Evolutionary conservation across 2,888 invertebrate species (phyloP).

Genomic region (Altica lythri): DNA sequence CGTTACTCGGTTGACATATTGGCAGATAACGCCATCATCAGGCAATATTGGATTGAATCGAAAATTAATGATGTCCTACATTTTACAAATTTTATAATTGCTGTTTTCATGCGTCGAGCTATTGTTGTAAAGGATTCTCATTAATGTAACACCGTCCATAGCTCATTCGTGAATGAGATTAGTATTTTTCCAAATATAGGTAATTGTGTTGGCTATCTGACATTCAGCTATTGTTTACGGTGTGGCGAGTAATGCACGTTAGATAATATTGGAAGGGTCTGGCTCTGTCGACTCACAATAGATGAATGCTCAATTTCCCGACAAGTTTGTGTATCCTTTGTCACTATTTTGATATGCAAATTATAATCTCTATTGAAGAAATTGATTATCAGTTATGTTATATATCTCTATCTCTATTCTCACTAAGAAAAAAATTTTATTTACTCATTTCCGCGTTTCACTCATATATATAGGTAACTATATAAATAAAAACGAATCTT

Average conservation of each 20-base stretch:
- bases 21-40: constrained; percentile 32
- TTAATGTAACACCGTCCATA: constrained; percentile 45
- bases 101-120: constrained; percentile 44
- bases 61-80: constrained; percentile 51
- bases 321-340: constrained; percentile 42
- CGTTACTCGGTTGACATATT: constrained; percentile 25
- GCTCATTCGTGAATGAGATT: constrained; percentile 48
- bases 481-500: too few relatives aligned
- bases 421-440: too few relatives aligned
- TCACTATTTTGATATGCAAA: constrained; percentile 38
- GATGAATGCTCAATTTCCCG: constrained; percentile 46
- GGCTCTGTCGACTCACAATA: constrained; percentile 44
- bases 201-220: constrained; percentile 55
- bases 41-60: too few relatives aligned
- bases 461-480: too few relatives aligned
- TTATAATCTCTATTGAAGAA: constrained; percentile 33
- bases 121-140: constrained; percentile 47
- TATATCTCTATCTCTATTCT: too few relatives aligned
- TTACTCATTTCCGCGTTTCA: too few relatives aligned
- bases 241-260: constrained; percentile 49
- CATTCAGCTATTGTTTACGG: constrained; percentile 51
- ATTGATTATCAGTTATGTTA: constrained; percentile 28
- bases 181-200: constrained; percentile 54
- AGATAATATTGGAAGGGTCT: constrained; percentile 49
- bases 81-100: constrained; percentile 55